A percentile compares a stretch with the other conserved stretches of the same genome.
These are phyloP conservation scores for Heteractis magnifica DNA, from an alignment of 92 coral and sea anemone genomes.

Conservation along the genomic window DNA sequence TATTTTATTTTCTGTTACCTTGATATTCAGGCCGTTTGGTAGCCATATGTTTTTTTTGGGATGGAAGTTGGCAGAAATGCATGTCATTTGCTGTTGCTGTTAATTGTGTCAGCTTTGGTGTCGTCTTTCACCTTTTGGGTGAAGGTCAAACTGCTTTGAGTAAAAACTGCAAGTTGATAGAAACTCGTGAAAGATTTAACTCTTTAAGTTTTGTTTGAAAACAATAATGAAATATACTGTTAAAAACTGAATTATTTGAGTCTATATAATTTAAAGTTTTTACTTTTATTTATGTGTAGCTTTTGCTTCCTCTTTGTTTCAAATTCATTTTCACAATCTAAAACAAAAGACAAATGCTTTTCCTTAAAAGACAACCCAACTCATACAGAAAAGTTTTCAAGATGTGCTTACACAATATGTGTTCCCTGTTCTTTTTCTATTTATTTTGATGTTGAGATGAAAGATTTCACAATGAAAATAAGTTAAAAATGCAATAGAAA, in stretches of 20 bases:
- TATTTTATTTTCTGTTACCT: not conserved
- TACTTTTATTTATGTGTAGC: not conserved
- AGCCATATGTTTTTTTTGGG: not conserved
- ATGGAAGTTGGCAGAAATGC: constrained; percentile 1
- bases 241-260: too few relatives aligned
- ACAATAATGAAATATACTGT: not conserved
- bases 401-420: too few relatives aligned
- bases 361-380: too few relatives aligned
- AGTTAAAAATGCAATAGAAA: too few relatives aligned
- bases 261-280: not conserved
- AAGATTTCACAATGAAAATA: too few relatives aligned
- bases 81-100: not conserved
- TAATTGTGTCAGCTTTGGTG: constrained; percentile 7
- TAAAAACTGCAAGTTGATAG: not conserved
- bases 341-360: not conserved
- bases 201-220: not conserved
- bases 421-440: too few relatives aligned
- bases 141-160: not conserved
- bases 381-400: too few relatives aligned
- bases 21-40: not conserved
- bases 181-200: not conserved
- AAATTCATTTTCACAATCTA: not conserved
- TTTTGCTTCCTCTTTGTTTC: not conserved
- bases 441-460: too few relatives aligned
- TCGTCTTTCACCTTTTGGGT: not conserved